A percentile compares a stretch with the other conserved stretches of the same genome.
Conservation (phyloP, 1,140 invertebrate species). For the Phymorhynchus buccinoides region DNA sequence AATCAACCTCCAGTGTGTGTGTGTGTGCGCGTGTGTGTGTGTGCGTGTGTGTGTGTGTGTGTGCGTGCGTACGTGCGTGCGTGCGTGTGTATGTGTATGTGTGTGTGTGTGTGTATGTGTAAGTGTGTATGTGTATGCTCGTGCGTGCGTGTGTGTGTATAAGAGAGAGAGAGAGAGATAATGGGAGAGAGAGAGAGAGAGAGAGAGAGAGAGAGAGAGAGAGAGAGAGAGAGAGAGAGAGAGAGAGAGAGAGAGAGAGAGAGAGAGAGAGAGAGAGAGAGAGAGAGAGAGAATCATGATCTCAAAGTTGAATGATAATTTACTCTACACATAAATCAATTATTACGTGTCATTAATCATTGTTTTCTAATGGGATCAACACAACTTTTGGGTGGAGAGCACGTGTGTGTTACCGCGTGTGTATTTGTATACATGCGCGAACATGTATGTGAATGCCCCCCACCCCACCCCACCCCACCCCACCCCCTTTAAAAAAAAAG, state of each 20-base stretch:
- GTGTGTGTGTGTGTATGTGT: slow-evolving; percentile 2
- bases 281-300: slow-evolving; percentile 9
- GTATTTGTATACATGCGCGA: slow-evolving; percentile 2
- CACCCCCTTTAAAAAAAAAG: too few relatives aligned
- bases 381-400: too few relatives aligned
- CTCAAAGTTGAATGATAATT: too few relatives aligned
- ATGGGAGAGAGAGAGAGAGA: slow-evolving; percentile 5
- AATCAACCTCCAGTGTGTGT: too few relatives aligned
- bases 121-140: not conserved
- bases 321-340: too few relatives aligned
- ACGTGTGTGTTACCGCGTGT: not conserved
- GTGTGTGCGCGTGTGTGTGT: too few relatives aligned
- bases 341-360: too few relatives aligned
- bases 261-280: slow-evolving; percentile 20
- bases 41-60: not conserved
- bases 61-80: not conserved
- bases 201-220: slow-evolving; percentile 30
- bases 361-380: too few relatives aligned
- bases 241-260: slow-evolving; percentile 29
- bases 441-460: not conserved
- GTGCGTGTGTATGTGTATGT: slow-evolving; percentile 16
- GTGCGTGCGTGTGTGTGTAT: not conserved
- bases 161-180: slow-evolving; percentile 1
- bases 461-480: too few relatives aligned
- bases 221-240: slow-evolving; percentile 32